phyloP scores from a whole-genome alignment of 92 coral and sea anemone genomes.

The Micromussa lordhowensis region DNA sequence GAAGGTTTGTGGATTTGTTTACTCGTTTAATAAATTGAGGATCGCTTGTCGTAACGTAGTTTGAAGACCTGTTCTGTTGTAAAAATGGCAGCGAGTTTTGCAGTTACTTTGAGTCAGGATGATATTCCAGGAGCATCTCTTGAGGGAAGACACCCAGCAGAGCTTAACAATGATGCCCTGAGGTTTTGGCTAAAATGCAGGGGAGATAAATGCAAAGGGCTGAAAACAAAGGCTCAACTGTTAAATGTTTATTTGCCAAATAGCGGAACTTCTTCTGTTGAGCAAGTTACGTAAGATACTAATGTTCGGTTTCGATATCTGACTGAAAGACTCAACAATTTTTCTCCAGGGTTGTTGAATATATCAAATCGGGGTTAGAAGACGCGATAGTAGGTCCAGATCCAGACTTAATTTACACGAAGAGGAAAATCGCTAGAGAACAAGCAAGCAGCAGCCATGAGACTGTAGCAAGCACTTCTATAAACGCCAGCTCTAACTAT shows the following conservation, averaged over 20 bases:
- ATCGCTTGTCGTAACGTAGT: slow-evolving; percentile 8
- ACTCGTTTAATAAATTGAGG: neutral
- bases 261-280: no score
- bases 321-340: neutral
- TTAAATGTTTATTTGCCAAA: no score
- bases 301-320: no score
- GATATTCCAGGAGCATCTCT: slow-evolving; percentile 40
- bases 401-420: slow-evolving; percentile 9
- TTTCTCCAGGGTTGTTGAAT: slow-evolving; percentile 39
- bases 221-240: neutral
- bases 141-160: slow-evolving; percentile 20
- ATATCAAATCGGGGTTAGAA: slow-evolving; percentile 22
- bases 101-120: slow-evolving; percentile 12
- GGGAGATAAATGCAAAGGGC: slow-evolving; percentile 21
- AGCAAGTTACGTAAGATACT: no score
- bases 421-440: slow-evolving; percentile 22
- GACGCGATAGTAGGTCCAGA: slow-evolving; percentile 44
- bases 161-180: slow-evolving; percentile 35
- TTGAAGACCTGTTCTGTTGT: neutral
- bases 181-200: slow-evolving; percentile 42
- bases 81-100: slow-evolving; percentile 13
- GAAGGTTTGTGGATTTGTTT: neutral
- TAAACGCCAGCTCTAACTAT: neutral
- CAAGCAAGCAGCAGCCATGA: slow-evolving; percentile 21
- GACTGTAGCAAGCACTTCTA: neutral